Base-by-base conservation (phyloP, 2,888 invertebrate species). In the Cremastinae sp. region DNA sequence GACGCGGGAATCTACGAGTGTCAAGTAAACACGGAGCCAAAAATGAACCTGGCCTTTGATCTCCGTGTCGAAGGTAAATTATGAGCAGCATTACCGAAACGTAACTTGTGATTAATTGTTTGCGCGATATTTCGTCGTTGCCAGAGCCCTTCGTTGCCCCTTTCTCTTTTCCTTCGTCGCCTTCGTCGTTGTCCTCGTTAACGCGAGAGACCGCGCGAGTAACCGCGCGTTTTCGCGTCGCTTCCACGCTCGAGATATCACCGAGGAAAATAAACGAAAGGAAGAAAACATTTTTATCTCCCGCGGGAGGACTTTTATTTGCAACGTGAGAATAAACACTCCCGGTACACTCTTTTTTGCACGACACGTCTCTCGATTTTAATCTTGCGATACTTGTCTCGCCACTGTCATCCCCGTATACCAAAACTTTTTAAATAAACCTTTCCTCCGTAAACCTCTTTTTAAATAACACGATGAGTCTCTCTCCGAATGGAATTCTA, bases 21-120 rank as follows among this genome's bases (percentile, higher is more conserved):
- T 85, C 96, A 96, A 92, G 95, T 96, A 82, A 96, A 96, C 90
- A 96, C 96, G 0, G 96, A 96, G 88, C 96, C 96, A 16, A 96
- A 96, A 90, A 95, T 96, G 89, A 96, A 96, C 90, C 93, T 96
- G 92, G 96, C 96, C 51, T 93, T 96, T 85, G 90, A 93, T 86
- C 92, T 96, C 73, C 93, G 93, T 85, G 95, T 96, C 65, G 95
- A 96, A 93, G 96, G 96, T 96, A 91, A 91, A n/a, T n/a, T n/a
- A n/a, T n/a, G n/a, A n/a, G n/a, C n/a, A n/a, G n/a, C n/a, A n/a
- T n/a, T n/a, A n/a, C n/a, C n/a, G n/a, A n/a, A n/a, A n/a, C n/a
- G n/a, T n/a, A n/a, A n/a, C n/a, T n/a, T n/a, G n/a, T n/a, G n/a
- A 28, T 28, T 3, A 2, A 28, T 28, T 28, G 2, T 2, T 28